Conservation (phyloP, 2,797 vertebrate genomes). For the Mus caroli region DNA sequence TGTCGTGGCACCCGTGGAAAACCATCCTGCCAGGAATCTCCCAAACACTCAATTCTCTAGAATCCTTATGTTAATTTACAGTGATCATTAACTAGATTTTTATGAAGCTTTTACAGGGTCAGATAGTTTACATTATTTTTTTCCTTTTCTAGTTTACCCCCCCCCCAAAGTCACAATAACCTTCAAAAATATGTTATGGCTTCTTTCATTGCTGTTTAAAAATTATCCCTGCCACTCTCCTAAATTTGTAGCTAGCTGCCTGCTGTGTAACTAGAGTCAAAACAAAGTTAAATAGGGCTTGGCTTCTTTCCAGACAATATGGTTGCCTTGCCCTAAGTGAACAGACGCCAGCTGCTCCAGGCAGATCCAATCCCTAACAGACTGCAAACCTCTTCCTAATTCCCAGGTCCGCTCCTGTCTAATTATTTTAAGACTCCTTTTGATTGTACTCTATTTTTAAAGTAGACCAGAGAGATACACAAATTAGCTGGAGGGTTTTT, state of each 20-base stretch:
- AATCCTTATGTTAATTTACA: background rate
- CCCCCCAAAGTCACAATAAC: background rate
- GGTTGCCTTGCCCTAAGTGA: constrained; percentile 23
- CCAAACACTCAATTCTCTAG: background rate
- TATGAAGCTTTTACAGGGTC: constrained; percentile 19
- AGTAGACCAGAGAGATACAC: constrained; percentile 61
- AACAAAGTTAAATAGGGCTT: background rate
- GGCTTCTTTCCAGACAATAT: constrained; percentile 28
- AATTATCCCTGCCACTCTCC: constrained; percentile 6
- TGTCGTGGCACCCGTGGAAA: background rate
- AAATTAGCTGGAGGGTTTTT: constrained; percentile 60
- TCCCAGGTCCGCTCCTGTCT: constrained; percentile 51
- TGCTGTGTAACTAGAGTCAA: constrained; percentile 1
- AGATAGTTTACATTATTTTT: constrained; percentile 20
- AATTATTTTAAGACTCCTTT: constrained; percentile 71
- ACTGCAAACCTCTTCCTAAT: constrained; percentile 23
- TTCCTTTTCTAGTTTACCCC: background rate
- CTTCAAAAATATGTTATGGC: constrained; percentile 25
- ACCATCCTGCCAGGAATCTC: background rate
- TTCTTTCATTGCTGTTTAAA: constrained; percentile 29
- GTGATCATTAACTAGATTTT: background rate
- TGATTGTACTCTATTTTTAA: constrained; percentile 78
- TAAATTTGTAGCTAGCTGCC: background rate
- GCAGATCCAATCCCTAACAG: constrained; percentile 37
- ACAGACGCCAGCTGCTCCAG: background rate